These are phyloP conservation scores for Drosophila antonietae DNA, from an alignment of 2,888 invertebrate species.

Conservation along the genomic window DNA sequence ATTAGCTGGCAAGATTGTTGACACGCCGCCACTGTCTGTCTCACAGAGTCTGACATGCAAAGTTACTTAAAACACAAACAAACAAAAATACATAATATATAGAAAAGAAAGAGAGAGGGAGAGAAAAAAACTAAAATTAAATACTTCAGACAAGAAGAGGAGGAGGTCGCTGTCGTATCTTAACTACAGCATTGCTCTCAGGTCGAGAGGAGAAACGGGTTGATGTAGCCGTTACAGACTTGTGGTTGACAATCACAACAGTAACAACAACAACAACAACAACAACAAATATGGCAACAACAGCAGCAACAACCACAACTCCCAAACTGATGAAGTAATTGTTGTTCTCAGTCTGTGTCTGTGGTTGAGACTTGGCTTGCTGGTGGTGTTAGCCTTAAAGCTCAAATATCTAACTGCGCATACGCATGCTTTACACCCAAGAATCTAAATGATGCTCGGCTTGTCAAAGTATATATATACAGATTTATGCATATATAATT, in stretches of 20 bases:
- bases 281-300: constrained; percentile 1
- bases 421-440: constrained; percentile 9
- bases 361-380: background rate
- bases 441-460: constrained; percentile 38
- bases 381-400: background rate
- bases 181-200: constrained; percentile 38
- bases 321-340: constrained; percentile 34
- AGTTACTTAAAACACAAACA: constrained; percentile 69
- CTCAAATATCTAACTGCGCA: constrained; percentile 23
- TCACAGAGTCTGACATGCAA: constrained; percentile 70
- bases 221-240: constrained; percentile 47
- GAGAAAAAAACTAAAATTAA: constrained; percentile 27
- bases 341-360: constrained; percentile 29
- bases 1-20: constrained; percentile 72
- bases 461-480: constrained; percentile 39
- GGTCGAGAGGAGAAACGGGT: constrained; percentile 40
- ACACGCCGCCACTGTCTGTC: constrained; percentile 57
- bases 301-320: constrained; percentile 1
- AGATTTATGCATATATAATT: background rate
- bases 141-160: constrained; percentile 47
- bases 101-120: constrained; percentile 3
- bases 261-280: constrained; percentile 5
- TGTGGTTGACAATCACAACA: constrained; percentile 24
- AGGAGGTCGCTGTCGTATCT: constrained; percentile 58
- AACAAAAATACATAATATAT: constrained; percentile 17